Conservation (phyloP, 2,797 vertebrate genomes). For the Sebastes taczanowskii region DNA sequence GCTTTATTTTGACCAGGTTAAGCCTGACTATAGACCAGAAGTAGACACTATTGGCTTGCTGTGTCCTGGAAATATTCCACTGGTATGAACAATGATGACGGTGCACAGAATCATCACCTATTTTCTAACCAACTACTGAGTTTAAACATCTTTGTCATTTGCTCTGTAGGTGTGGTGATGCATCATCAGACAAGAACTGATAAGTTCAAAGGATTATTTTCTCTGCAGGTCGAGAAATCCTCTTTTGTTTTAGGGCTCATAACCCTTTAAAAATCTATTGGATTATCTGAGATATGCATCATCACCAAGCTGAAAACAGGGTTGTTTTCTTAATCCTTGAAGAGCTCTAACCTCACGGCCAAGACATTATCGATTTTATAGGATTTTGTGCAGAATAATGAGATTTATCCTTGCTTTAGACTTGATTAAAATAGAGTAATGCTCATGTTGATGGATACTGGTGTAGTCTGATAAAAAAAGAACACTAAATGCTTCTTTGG, state of each 20-base stretch:
- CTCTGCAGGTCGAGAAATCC: background rate
- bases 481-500: background rate
- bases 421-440: background rate
- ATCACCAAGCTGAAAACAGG: background rate
- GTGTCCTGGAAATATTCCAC: background rate
- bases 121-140: background rate
- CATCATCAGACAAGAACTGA: background rate
- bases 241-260: background rate
- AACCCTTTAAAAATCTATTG: background rate
- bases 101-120: background rate
- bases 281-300: background rate
- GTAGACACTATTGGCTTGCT: background rate
- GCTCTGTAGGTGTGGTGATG: background rate
- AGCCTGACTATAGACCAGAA: background rate
- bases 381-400: background rate
- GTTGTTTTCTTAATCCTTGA: background rate
- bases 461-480: background rate
- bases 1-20: background rate
- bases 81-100: background rate
- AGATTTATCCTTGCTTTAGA: background rate
- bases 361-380: background rate
- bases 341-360: background rate
- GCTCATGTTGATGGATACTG: background rate
- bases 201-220: background rate
- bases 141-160: constrained; percentile 1